Base-by-base conservation (phyloP, 1,140 invertebrate genomes). In the Drosophila bipectinata region DNA sequence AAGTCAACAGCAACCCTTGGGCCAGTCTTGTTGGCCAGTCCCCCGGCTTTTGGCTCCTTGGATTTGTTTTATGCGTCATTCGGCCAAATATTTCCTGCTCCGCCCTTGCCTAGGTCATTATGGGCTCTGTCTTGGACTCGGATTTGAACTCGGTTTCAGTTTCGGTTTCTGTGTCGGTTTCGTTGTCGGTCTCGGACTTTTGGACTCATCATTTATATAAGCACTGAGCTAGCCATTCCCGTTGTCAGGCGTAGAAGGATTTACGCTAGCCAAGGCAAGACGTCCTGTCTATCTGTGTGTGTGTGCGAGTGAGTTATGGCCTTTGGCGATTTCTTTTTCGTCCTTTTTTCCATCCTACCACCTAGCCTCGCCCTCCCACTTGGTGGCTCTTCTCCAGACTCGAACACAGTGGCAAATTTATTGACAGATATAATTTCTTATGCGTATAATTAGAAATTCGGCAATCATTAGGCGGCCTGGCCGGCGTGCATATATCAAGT, bases 391-490 rank as follows among this genome's bases (percentile, higher is more conserved):
- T 37, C 34, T 37, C 34, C 34, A 37, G 34, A 37, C 34, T 37
- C 34, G 34, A 54, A 59, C 66, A 75, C 83, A 90, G 88, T 88
- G 83, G 88, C 83, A 90, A 81, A 84, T 90, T 90, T 90, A 90
- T 84, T 84, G 88, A 90, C 88, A 90, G 74, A 83, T 88, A 88
- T 90, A 90, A 90, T 90, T 90, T 82, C 87, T 79, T 82, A 87
- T 82, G 77, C 75, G 87, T 90, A 90, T 90, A 90, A 90, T 90
- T 90, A 90, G 81, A 90, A 90, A 90, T 90, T 90, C 81, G 87
- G 87, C 87, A 90, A 90, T 90, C 87, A 90, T 90, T 90, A 84
- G 75, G 75, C 82, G 74, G 67, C 67, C 75, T 77, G 74, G 67
- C 67, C 75, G 59, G 39, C 51, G 53, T 63, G 49, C 79, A 89